Conservation (phyloP, 2,888 invertebrate species). For the Meteorus cinctellus region DNA sequence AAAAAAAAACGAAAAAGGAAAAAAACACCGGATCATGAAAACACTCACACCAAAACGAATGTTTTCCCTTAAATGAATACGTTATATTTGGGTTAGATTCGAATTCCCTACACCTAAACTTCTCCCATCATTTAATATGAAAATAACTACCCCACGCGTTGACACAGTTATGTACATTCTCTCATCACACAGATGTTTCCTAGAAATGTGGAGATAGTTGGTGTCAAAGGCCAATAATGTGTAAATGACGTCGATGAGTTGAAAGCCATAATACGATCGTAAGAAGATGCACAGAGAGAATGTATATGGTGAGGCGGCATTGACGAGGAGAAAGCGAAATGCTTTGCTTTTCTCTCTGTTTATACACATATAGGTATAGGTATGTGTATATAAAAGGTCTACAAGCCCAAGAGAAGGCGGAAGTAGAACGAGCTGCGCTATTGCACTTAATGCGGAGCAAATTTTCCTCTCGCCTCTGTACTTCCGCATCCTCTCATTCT, state of each 20-base stretch:
- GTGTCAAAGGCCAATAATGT: slow-evolving; percentile 42
- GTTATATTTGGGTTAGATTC: too few species aligned
- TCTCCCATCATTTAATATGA: too few species aligned
- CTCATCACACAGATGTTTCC: background rate
- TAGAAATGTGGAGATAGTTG: slow-evolving; percentile 38
- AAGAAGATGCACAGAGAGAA: slow-evolving; percentile 42
- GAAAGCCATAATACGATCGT: slow-evolving; percentile 42
- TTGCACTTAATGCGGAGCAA: slow-evolving; percentile 18
- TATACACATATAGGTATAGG: slow-evolving; percentile 2
- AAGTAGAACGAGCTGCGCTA: slow-evolving; percentile 30
- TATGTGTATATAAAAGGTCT: background rate
- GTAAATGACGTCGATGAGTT: slow-evolving; percentile 26
- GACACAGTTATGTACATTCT: slow-evolving; percentile 22
- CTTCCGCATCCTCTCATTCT: background rate
- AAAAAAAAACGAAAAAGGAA: too few species aligned
- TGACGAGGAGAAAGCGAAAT: slow-evolving; percentile 32
- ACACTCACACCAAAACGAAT: too few species aligned
- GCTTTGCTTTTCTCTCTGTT: slow-evolving; percentile 17
- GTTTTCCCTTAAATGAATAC: too few species aligned
- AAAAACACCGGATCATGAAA: too few species aligned
- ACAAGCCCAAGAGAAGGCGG: slow-evolving; percentile 17
- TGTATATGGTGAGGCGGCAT: slow-evolving; percentile 10
- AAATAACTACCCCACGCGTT: too few species aligned
- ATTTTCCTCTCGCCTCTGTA: slow-evolving; percentile 24
- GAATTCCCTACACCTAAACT: too few species aligned